phyloP scores from a whole-genome alignment of 2,113 vertebrate genomes.

The Rhodinocichla rosea region DNA sequence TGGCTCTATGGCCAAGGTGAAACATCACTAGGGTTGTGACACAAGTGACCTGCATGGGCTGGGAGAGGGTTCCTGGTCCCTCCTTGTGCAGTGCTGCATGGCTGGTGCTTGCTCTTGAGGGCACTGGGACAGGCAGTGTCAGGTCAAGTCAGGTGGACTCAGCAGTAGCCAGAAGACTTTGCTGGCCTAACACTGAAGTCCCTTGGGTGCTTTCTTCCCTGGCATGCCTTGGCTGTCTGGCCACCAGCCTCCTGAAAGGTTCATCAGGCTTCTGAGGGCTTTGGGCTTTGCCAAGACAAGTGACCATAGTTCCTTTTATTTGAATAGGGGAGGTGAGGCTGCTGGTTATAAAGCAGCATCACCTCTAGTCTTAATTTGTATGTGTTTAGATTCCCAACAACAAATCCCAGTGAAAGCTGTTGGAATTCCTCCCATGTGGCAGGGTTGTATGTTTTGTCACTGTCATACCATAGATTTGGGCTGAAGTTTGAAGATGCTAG shows the following conservation, averaged over 20 bases:
- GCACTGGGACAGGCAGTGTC: not conserved
- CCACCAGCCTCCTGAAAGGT: not conserved
- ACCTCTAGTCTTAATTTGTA: not conserved
- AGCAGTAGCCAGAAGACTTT: not conserved
- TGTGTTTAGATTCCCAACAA: not conserved
- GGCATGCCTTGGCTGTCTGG: not conserved
- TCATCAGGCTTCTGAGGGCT: not conserved
- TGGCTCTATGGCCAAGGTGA: not conserved
- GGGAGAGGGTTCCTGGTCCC: not conserved
- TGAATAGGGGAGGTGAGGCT: not conserved
- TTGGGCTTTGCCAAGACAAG: not conserved
- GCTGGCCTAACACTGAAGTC: not conserved
- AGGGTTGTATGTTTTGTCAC: not conserved
- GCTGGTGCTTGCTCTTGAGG: not conserved
- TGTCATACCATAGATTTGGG: not conserved
- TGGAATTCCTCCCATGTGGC: not conserved
- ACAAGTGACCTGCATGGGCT: not conserved
- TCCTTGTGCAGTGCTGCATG: not conserved
- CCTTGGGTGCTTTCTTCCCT: not conserved
- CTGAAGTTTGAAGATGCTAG: not conserved
- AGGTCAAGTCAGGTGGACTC: not conserved
- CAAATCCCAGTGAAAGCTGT: not conserved
- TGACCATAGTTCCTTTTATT: not conserved
- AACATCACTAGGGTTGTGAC: not conserved
- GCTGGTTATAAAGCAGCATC: not conserved